Conservation (phyloP, 2,888 invertebrate species). For the Parapristionchus giblindavisi region DNA sequence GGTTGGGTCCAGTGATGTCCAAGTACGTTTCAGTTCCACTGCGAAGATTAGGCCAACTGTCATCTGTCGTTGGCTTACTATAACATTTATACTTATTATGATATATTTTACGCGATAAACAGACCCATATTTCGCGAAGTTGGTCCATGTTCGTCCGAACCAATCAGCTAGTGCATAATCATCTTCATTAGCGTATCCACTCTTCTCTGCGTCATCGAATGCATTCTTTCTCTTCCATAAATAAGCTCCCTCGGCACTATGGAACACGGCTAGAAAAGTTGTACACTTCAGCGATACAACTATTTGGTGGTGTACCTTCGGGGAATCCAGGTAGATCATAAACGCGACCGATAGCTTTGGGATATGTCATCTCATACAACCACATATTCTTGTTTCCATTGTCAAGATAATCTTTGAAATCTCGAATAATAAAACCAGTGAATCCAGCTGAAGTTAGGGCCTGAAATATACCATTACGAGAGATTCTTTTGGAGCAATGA, state of each 20-base stretch:
- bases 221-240: constrained; percentile 35
- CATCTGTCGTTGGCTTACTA: neutral
- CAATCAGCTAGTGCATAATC: constrained; percentile 40
- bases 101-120: neutral
- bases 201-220: constrained; percentile 25
- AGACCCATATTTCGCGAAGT: constrained; percentile 40
- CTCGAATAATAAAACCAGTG: constrained; percentile 21
- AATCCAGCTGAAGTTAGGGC: constrained; percentile 22
- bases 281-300: neutral
- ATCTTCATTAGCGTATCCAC: constrained; percentile 3
- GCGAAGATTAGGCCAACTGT: constrained; percentile 15
- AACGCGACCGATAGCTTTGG: constrained; percentile 11
- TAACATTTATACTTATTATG: neutral
- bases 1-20: constrained; percentile 21
- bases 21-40: constrained; percentile 9
- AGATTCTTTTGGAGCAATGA: neutral
- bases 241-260: constrained; percentile 38
- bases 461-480: neutral
- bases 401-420: constrained; percentile 28
- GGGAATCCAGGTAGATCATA: constrained; percentile 27
- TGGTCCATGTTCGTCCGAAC: constrained; percentile 42
- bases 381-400: constrained; percentile 27
- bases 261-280: constrained; percentile 40
- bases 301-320: neutral
- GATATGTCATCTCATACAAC: constrained; percentile 35